Evolutionary conservation across 2,113 vertebrate species (phyloP), one percentile per base, ranked within the genome.

Genomic region (Morphnarchus princeps): DNA sequence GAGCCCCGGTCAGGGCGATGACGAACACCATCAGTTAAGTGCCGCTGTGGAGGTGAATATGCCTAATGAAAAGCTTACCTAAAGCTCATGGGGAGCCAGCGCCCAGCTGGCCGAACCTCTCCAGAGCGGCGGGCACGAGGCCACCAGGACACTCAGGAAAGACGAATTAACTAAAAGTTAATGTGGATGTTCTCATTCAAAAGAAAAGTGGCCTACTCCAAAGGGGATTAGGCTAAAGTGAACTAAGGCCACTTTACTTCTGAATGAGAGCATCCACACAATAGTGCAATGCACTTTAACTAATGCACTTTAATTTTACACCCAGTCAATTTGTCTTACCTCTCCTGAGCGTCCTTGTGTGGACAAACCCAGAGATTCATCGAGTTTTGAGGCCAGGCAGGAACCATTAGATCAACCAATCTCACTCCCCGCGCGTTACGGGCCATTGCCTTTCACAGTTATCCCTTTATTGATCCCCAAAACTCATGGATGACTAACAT

Each of bases 201-300:
- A 96, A 97, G 96, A 90, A 95, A 95, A 97, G 95, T 96, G 95
- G 93, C 93, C 93, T 95, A 91, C 96, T 97, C 96, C 96, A 97
- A 95, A 97, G 95, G 94, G 96, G 97, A 97, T 97, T 97, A 97
- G 93, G 97, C 89, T 97, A 94, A 97, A 97, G 94, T 87, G 97
- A 97, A 97, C 95, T 97, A 97, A 96, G 96, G 96, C 94, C 97
- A 97, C 97, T 97, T 97, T 96, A 96, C 95, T 97, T 97, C 95
- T 97, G 97, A 97, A 96, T 97, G 96, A 97, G 95, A 97, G 93
- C 96, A 94, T 97, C 94, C 91, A 95, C 96, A 96, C 96, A 97
- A 96, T 95, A 91, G 97, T 96, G 87, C 96, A 93, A 88, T 93
- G 95, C 96, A 96, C 96, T 97, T 97, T 97, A 97, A 97, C 97